Evolutionary conservation across 1,140 invertebrate genomes (phyloP).

Genomic region (Bemisia tabaci): DNA sequence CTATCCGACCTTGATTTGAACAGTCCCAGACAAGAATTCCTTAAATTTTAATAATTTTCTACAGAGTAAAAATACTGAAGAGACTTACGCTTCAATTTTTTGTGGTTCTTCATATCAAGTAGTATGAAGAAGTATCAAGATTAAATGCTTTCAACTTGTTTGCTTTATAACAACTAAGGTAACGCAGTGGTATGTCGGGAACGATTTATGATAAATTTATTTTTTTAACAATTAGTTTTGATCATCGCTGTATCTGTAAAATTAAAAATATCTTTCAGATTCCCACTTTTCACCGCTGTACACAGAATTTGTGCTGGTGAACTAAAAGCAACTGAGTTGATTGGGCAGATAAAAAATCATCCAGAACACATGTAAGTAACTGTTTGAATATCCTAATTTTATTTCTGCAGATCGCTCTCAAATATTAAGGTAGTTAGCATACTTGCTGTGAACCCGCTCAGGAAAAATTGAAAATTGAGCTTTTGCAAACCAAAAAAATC

Average conservation of each 20-base stretch:
- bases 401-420: too few relatives aligned
- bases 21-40: too few relatives aligned
- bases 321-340: constrained; percentile 62
- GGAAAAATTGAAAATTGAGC: too few relatives aligned
- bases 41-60: too few relatives aligned
- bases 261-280: constrained; percentile 43
- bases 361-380: constrained; percentile 89
- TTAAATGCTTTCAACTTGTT: neutral
- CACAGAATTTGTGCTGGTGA: constrained; percentile 82
- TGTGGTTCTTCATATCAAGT: neutral
- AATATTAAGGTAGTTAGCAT: too few relatives aligned
- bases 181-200: too few relatives aligned
- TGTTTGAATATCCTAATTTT: too few relatives aligned
- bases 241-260: constrained; percentile 6
- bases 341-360: constrained; percentile 83
- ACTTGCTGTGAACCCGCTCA: too few relatives aligned
- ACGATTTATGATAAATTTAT: neutral
- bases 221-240: neutral
- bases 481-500: too few relatives aligned
- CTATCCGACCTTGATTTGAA: too few relatives aligned
- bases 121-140: neutral
- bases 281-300: constrained; percentile 89
- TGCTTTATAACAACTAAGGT: neutral
- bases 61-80: too few relatives aligned
- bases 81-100: neutral